phyloP scores from a whole-genome alignment of 2,797 vertebrate species.

The Propithecus deckenii region DNA sequence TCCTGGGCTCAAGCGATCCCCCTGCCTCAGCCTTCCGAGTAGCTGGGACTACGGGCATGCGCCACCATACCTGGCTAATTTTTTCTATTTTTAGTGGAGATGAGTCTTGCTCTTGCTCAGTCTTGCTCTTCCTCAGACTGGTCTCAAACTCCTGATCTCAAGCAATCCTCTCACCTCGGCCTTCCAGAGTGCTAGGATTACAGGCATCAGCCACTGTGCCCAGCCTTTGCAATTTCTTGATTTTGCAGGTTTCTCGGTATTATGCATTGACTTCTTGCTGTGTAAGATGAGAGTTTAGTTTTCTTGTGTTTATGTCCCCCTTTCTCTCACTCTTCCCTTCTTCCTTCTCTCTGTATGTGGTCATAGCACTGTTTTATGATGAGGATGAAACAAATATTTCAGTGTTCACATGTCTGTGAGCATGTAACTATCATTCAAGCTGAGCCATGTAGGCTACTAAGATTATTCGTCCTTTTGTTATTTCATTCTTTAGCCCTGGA shows the following conservation, averaged over 20 bases:
- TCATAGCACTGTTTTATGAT: not conserved
- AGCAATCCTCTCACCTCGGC: too few species aligned
- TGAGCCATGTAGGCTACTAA: not conserved
- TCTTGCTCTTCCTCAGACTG: too few species aligned
- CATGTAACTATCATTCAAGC: not conserved
- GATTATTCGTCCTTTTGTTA: not conserved
- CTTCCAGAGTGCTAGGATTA: too few species aligned
- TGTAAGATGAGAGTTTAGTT: not conserved
- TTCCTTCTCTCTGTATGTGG: not conserved
- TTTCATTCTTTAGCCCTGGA: not conserved
- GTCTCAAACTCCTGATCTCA: too few species aligned
- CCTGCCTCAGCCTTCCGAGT: too few species aligned
- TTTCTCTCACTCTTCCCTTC: not conserved
- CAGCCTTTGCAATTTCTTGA: not conserved
- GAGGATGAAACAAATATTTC: not conserved
- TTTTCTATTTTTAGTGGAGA: too few species aligned
- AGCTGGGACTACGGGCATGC: too few species aligned
- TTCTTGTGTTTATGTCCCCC: not conserved
- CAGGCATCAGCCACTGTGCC: too few species aligned
- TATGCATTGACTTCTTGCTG: not conserved
- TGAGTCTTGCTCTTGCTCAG: too few species aligned
- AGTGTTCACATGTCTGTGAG: not conserved
- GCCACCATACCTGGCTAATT: too few species aligned
- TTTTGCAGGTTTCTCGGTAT: not conserved
- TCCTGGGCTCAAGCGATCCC: too few species aligned